A percentile compares a stretch with the other conserved stretches of the same genome.
Evolutionary conservation across 2,113 vertebrate species (phyloP).

Genomic region (Rhea pennata): DNA sequence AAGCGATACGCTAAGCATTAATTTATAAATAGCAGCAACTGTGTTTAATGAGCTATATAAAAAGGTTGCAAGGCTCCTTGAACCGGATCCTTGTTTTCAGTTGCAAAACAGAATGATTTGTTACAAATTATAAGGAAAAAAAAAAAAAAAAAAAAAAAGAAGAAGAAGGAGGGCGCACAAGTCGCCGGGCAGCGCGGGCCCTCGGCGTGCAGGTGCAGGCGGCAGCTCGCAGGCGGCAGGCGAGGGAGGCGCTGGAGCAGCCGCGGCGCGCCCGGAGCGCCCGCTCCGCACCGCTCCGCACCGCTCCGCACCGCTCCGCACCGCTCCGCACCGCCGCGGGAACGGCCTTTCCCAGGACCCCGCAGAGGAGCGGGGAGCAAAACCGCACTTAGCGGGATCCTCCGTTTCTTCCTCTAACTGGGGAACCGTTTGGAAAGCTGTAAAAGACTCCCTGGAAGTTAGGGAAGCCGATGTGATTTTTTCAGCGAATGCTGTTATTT

Average conservation of each 20-base stretch:
- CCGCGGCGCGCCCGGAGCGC: neutral
- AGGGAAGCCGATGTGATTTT: neutral
- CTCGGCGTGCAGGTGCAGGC: fast-evolving
- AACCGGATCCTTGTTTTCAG: neutral
- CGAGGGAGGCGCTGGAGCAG: neutral
- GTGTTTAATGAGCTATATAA: neutral
- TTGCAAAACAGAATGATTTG: neutral
- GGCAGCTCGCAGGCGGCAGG: fast-evolving
- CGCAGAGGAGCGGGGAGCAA: neutral
- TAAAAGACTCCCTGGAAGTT: neutral
- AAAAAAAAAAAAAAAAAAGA: no score
- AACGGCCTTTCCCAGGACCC: no score
- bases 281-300: no score
- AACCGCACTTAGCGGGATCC: neutral
- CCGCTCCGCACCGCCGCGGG: no score
- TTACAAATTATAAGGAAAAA: neutral
- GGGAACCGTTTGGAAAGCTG: neutral
- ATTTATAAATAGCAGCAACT: neutral
- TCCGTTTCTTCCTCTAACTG: neutral
- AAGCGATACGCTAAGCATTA: neutral
- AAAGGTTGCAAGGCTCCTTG: neutral
- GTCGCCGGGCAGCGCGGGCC: neutral
- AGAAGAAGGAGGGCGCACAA: no score
- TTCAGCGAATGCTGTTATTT: neutral
- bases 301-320: no score